Base-by-base conservation (phyloP, 1,140 invertebrate genomes). In the Oreohelix idahoensis region DNA sequence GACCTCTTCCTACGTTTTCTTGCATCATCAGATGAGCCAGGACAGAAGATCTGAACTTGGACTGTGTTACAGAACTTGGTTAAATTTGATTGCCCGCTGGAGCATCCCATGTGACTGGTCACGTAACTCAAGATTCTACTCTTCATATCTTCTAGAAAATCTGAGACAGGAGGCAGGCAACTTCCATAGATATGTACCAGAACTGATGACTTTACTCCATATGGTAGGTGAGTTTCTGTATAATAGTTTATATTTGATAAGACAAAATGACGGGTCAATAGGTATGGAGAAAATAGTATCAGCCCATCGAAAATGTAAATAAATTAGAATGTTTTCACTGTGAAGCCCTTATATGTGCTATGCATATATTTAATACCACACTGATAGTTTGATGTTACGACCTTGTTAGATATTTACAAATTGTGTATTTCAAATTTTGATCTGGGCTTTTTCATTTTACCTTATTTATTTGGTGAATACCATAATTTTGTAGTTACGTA, bases 161-260 rank as follows among this genome's bases (percentile, higher is more conserved):
- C 20, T 51, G 74, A 53, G 13, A 32, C 58, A 32, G 69, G 17
- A 13, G 66, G n/a, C 23, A n/a, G 23, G 35, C 82, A 83, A 39
- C 39, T 42, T 10, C 82, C 82, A 2, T 36, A 38, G 75, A 78
- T 71, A 20, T 49, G 32, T n/a, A 53, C 15, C 17, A 49, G 58
- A 66, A 49, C 49, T 20, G 51, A 35, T 29, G 77, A 69, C 35
- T 45, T 78, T 23, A 83, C 36, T 1, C 75, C 75, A 39, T n/a
- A 32, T 77, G 82, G 82, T 10, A 42, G 42, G 45, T 71, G 66
- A 2, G 23, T 53, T 66, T 83, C 82, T 83, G 75, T 38, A 29
- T 53, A 29, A 1, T 17, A 11, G 26, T n/a, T 23, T 58, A n/a
- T 58, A 58, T 10, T 20, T 58, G 2, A 58, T 58, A 15, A 58